A percentile compares a stretch with the other conserved stretches of the same genome.
Conservation (phyloP, 2,113 vertebrate species). For the Uropsilus gracilis region DNA sequence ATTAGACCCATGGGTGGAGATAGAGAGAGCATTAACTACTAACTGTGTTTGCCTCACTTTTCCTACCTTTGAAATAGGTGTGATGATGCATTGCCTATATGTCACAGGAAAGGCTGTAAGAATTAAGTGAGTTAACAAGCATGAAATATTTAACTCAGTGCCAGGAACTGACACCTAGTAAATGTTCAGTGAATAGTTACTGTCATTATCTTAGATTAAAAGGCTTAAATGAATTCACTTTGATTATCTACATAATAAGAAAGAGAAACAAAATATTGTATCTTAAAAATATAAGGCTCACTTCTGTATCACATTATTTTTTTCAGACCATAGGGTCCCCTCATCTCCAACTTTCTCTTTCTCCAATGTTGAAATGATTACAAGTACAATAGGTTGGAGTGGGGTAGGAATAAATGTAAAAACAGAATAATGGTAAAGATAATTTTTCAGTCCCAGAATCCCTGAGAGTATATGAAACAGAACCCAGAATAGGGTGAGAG, state of each 20-base stretch:
- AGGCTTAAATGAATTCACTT: too few species aligned
- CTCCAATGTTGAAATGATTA: not conserved
- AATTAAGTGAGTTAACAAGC: not conserved
- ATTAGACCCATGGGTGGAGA: not conserved
- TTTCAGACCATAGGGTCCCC: not conserved
- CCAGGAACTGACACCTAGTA: not conserved
- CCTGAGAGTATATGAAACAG: accelerated
- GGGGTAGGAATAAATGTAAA: not conserved
- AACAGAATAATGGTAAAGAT: not conserved
- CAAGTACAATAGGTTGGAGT: not conserved
- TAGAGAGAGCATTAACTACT: not conserved
- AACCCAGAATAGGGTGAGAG: not conserved
- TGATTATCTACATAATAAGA: not conserved
- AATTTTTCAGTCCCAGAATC: not conserved
- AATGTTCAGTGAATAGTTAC: not conserved
- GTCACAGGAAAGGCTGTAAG: not conserved
- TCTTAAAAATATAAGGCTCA: not conserved
- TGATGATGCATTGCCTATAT: not conserved
- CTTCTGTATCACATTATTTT: not conserved
- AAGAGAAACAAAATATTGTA: not conserved
- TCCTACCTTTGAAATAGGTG: not conserved
- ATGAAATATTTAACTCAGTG: not conserved
- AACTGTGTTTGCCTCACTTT: not conserved
- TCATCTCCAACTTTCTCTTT: not conserved
- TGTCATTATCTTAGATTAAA: not conserved